Conservation (phyloP, 2,888 invertebrate species). For the Drosophila mimica region DNA sequence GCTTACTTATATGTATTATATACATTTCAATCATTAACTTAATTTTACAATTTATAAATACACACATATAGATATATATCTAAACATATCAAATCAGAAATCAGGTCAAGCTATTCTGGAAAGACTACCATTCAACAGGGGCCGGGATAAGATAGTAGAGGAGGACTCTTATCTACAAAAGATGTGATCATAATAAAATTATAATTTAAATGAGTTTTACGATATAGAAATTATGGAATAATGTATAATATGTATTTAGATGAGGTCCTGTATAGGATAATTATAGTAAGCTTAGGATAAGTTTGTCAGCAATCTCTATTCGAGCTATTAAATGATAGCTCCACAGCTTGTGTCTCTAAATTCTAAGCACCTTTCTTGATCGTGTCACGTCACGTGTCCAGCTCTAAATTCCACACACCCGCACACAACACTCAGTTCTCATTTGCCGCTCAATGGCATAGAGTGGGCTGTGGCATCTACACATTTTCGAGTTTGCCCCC, state of each 20-base stretch:
- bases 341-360: not conserved
- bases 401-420: not conserved
- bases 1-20: not conserved
- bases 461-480: not conserved
- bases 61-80: not conserved
- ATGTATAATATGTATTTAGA: not conserved
- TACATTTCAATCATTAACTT: not conserved
- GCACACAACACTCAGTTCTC: not conserved
- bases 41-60: not conserved
- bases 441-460: constrained; percentile 4
- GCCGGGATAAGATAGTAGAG: not conserved
- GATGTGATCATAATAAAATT: not conserved
- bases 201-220: not conserved
- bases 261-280: not conserved
- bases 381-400: constrained; percentile 31
- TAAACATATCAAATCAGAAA: not conserved
- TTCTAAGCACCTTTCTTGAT: not conserved
- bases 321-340: not conserved
- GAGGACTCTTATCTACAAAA: not conserved
- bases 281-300: not conserved
- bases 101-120: not conserved
- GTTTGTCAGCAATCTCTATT: not conserved
- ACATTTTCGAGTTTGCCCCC: constrained; percentile 17
- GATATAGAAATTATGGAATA: not conserved
- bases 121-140: not conserved